These are phyloP conservation scores for Nymphalis io DNA, from an alignment of 1,140 invertebrate species.

Conservation along the genomic window DNA sequence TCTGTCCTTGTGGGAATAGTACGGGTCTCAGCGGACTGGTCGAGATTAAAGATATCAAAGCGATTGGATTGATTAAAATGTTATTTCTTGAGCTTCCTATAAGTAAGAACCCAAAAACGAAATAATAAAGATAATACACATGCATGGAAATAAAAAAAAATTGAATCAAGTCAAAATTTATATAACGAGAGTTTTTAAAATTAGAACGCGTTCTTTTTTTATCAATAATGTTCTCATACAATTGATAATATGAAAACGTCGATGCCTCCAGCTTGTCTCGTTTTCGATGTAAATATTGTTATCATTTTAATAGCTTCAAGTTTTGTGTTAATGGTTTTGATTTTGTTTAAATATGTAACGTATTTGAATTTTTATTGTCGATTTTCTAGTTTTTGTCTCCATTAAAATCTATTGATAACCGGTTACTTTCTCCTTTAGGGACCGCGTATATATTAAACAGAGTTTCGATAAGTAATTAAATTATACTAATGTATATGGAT, in stretches of 20 bases:
- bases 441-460: slow-evolving; percentile 10
- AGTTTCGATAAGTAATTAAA: not conserved
- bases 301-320: slow-evolving; percentile 9
- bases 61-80: not conserved
- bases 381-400: slow-evolving; percentile 29
- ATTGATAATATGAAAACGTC: not conserved
- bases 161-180: no score
- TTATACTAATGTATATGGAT: not conserved
- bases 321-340: slow-evolving; percentile 1
- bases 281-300: slow-evolving; percentile 5
- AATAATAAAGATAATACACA: no score
- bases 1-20: slow-evolving; percentile 30
- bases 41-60: not conserved
- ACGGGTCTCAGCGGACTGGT: slow-evolving; percentile 2
- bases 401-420: slow-evolving; percentile 10
- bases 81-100: not conserved
- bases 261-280: not conserved
- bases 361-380: slow-evolving; percentile 25
- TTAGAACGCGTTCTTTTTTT: not conserved
- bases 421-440: slow-evolving; percentile 30
- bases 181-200: no score
- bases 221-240: not conserved
- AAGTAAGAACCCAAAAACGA: not conserved
- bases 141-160: no score
- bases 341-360: slow-evolving; percentile 1